Base-by-base conservation (phyloP, 2,888 invertebrate genomes). In the Lordiphosa fenestrarum region DNA sequence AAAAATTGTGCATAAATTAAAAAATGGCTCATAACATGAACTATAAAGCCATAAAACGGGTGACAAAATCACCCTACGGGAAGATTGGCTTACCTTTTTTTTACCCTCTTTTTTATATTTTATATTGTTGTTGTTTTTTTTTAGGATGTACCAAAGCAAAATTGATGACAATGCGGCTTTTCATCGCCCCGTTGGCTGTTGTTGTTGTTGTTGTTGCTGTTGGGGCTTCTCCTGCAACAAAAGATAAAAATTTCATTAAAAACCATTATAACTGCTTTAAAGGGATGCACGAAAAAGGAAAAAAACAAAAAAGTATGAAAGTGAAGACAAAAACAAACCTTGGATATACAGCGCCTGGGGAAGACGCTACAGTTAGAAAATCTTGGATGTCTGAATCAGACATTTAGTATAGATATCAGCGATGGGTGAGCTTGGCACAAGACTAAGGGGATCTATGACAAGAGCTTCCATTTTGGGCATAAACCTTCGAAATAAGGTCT, bases 201-300 rank as follows among this genome's bases (percentile, higher is more conserved):
- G 19, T 4, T 46, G 47, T 33, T 15, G 21, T 25, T 48, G 50
- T 36, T 41, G 69, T 53, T 61, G 30, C 3, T 30, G 30, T 30
- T 49, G 41, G 41, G 53, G 73, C 73, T 71, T 76, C 71, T 66
- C 73, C 71, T 69, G 63, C 69, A 77, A 74, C 71, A 82, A 82
- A 67, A 84, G 84, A 84, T 84, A 77, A 81, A 83, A 80, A 84
- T 81, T 80, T 80, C 74, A 80, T 80, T 80, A 80, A 84, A 80
- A 30, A 72, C 77, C 73, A 76, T 83, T 83, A 80, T 70, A 76
- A 73, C 75, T 69, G 75, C 57, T 58, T 61, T 53, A 58, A 52
- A 66, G 53, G 64, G 73, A 62, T 71, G 61, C 57, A 50, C 44
- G 68, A 53, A 53, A 41, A 54, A 42, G 44, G 49, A 47, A 9